These are phyloP conservation scores for Falco peregrinus DNA, from an alignment of 2,797 vertebrate species.

Conservation along the genomic window DNA sequence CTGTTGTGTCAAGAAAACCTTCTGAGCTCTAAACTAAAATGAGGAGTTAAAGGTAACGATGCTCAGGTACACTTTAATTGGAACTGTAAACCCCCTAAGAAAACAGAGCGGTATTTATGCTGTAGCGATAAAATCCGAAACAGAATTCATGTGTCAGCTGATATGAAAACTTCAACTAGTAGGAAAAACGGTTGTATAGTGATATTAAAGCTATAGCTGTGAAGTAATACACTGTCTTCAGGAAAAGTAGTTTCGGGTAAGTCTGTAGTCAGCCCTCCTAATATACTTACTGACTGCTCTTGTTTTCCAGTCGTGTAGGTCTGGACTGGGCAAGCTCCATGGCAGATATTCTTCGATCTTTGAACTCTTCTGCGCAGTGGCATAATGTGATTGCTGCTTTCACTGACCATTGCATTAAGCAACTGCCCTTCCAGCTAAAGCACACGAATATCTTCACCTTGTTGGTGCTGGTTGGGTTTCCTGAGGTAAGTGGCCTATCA, in stretches of 20 bases:
- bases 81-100: neutral
- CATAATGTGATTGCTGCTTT: conserved; percentile 85
- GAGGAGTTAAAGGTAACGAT: neutral
- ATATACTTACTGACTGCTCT: neutral
- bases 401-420: conserved; percentile 91
- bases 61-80: neutral
- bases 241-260: neutral
- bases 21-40: neutral
- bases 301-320: conserved; percentile 87
- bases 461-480: conserved; percentile 94
- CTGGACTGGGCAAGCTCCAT: conserved; percentile 97
- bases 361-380: conserved; percentile 89
- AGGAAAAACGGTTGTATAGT: neutral
- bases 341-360: conserved; percentile 90
- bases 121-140: neutral
- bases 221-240: neutral
- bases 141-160: neutral
- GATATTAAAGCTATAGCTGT: neutral
- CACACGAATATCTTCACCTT: conserved; percentile 97
- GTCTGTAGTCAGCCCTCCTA: neutral
- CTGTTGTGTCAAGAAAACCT: neutral
- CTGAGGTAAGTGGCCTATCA: conserved; percentile 81
- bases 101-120: neutral
- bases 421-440: conserved; percentile 90
- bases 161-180: neutral